Base-by-base conservation (phyloP, 2,797 vertebrate species). In the Chromis chromis region DNA sequence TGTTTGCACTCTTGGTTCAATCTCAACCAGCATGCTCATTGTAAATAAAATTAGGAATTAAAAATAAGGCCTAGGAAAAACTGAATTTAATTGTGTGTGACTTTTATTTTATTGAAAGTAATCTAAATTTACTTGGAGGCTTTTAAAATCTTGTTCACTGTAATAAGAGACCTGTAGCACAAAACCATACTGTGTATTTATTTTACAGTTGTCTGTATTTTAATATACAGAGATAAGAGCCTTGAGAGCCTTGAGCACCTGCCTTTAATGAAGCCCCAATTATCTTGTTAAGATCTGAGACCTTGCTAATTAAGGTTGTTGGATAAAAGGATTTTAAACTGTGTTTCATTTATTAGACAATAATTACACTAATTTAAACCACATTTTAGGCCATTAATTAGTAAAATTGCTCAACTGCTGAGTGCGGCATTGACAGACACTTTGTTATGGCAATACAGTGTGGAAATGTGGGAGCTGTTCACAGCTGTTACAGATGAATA, bases 1-100 rank as follows among this genome's bases (percentile, higher is more conserved):
- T 77, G 82, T 76, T 49, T 81, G 60, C 74, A 72, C 7, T 39
- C 67, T 71, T 75, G 55, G 73, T 79, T 70, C 9, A 70, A 63
- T 62, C 42, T 78, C 13, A 63, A 72, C 62, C 69, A 74, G 28
- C 46, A 66, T 60, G 65, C 58, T 56, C 33, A 33, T 65, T 85
- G 74, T 85, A 77, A 81, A 87, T 71, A 68, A 25, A 65, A 76
- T 52, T 31, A 68, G 27, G 16, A 71, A 40, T 63, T 64, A 69
- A 79, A 82, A 48, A 17, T 25, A 31, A 82, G 48, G 9, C 27
- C 33, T 19, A 49, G 24, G 36, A 42, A 14, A 63, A 74, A 71
- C 44, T 67, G 7, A 66, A 64, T 50, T 73, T 19, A 55, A 68
- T 52, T 60, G 39, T 76, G 44, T 79, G 46, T 61, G 67, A 53